phyloP scores from a whole-genome alignment of 2,888 invertebrate genomes.

The Anoncus sp. region DNA sequence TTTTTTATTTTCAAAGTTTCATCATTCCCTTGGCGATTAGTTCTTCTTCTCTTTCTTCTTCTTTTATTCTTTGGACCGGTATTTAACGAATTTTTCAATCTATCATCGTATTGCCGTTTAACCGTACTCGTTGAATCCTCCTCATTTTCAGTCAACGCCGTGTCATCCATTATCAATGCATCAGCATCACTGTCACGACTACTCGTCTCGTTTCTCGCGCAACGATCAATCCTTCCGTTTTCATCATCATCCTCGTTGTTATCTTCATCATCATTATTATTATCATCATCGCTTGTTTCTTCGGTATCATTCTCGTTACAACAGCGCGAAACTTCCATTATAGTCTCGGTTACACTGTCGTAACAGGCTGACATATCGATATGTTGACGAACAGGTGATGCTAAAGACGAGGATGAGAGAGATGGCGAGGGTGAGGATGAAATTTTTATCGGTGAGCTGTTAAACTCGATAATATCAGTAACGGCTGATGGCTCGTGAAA shows the following conservation, averaged over 20 bases:
- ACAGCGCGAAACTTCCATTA: slow-evolving; percentile 75
- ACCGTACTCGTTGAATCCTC: slow-evolving; percentile 34
- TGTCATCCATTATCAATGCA: slow-evolving; percentile 53
- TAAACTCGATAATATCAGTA: slow-evolving; percentile 15
- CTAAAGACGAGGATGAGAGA: slow-evolving; percentile 27
- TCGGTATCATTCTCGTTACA: slow-evolving; percentile 54
- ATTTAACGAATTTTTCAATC: slow-evolving; percentile 42
- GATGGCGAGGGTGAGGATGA: slow-evolving; percentile 31
- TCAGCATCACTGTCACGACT: slow-evolving; percentile 52
- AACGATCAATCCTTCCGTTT: neutral
- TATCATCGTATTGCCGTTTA: slow-evolving; percentile 45
- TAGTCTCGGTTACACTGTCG: slow-evolving; percentile 77
- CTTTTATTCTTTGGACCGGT: slow-evolving; percentile 33
- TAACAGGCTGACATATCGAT: slow-evolving; percentile 56
- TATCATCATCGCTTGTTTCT: slow-evolving; percentile 61
- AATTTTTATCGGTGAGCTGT: slow-evolving; percentile 36
- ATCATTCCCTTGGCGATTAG: slow-evolving; percentile 29
- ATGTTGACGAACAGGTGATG: slow-evolving; percentile 48
- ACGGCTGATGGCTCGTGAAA: neutral
- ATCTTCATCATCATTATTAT: slow-evolving; percentile 61
- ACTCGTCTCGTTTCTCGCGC: slow-evolving; percentile 33
- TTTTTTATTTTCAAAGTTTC: slow-evolving; percentile 7
- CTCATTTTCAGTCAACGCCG: slow-evolving; percentile 75
- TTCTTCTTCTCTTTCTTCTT: slow-evolving; percentile 49
- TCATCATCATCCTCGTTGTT: slow-evolving; percentile 64